These are phyloP conservation scores for Carcina quercana DNA, from an alignment of 2,888 invertebrate genomes.

Conservation along the genomic window DNA sequence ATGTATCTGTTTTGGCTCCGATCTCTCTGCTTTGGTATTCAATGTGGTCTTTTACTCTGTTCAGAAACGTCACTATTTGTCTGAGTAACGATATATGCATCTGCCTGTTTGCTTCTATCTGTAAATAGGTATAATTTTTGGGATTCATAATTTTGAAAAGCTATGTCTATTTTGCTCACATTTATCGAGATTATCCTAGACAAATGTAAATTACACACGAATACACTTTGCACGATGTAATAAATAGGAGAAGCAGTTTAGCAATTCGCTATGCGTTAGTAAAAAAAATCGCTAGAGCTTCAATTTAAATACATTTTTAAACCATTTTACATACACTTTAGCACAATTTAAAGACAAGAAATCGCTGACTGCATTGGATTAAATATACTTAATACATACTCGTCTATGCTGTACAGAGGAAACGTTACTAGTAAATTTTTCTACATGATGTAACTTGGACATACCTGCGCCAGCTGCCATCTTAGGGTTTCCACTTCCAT, in stretches of 20 bases:
- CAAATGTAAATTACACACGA: no score
- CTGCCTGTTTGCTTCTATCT: conserved; percentile 81
- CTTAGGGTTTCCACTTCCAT: conserved; percentile 80
- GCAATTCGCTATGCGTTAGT: no score
- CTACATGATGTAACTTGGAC: background rate
- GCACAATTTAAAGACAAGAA: conserved; percentile 1
- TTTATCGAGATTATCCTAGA: no score
- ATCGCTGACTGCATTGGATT: no score
- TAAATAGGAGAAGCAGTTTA: no score
- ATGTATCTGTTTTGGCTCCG: conserved; percentile 25
- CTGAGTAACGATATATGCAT: conserved; percentile 84
- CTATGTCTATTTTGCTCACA: no score
- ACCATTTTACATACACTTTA: no score
- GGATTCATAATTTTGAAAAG: no score
- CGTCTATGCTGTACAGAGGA: background rate
- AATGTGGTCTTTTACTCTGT: conserved; percentile 79
- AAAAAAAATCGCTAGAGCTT: no score
- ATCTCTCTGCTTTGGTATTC: conserved; percentile 48
- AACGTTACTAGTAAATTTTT: background rate
- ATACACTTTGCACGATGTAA: no score
- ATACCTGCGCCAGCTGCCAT: conserved; percentile 84
- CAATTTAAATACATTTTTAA: no score
- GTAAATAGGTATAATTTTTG: no score
- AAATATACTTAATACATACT: background rate
- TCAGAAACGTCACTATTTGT: conserved; percentile 80